A percentile compares a stretch with the other conserved stretches of the same genome.
Conservation (phyloP, 92 coral and sea anemone species). For the Virgularia gustaviana region DNA sequence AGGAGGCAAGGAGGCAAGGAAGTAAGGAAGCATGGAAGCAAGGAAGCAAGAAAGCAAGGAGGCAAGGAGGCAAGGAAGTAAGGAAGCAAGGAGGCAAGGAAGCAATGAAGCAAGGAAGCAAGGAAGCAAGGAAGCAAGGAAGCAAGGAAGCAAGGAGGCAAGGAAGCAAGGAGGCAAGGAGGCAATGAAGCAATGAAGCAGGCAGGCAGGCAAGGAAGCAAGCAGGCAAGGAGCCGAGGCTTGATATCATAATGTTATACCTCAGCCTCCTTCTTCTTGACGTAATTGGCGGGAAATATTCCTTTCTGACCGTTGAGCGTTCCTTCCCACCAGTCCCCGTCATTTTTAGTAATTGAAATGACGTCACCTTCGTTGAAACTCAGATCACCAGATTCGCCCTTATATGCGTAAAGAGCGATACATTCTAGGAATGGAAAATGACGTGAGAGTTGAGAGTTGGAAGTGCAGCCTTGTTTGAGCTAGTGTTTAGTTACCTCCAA, state of each 20-base stretch:
- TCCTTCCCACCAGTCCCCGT: conserved; percentile 99
- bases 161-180: too few relatives aligned
- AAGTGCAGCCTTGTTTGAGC: not conserved
- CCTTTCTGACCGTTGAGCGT: conserved; percentile 64
- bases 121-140: not conserved
- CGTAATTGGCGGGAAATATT: conserved; percentile 95
- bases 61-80: not conserved
- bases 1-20: not conserved
- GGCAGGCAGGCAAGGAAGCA: too few relatives aligned
- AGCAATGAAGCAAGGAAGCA: not conserved
- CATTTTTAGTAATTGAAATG: conserved; percentile 68
- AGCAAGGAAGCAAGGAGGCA: too few relatives aligned
- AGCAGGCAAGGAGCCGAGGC: too few relatives aligned
- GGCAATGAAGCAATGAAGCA: too few relatives aligned
- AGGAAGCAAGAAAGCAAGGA: too few relatives aligned
- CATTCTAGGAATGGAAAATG: conserved; percentile 64
- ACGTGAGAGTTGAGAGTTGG: not conserved
- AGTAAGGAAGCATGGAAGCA: not conserved
- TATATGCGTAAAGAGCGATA: conserved; percentile 75
- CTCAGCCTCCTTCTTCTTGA: conserved; percentile 81
- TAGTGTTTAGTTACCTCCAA: not conserved
- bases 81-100: not conserved
- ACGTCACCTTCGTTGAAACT: conserved; percentile 78
- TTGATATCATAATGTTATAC: conserved; percentile 24
- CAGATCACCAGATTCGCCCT: conserved; percentile 82